Evolutionary conservation across 2,888 invertebrate genomes (phyloP).

Genomic region (Stenolophus ochropezus): DNA sequence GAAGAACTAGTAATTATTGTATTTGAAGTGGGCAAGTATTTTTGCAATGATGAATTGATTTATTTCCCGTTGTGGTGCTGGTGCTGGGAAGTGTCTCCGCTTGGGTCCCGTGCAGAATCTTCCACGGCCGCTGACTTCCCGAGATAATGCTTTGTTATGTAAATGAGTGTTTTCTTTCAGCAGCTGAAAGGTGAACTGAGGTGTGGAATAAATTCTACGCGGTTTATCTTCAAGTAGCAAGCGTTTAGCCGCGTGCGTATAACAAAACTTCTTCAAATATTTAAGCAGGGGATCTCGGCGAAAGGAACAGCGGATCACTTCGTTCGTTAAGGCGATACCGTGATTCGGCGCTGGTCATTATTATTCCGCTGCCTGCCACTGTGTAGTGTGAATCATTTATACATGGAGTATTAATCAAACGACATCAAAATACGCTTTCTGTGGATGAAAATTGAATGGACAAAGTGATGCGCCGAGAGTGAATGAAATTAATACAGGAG

Average conservation of each 20-base stretch:
- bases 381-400: background rate
- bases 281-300: conserved; percentile 68
- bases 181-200: conserved; percentile 68
- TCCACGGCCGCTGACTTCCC: conserved; percentile 41
- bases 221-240: conserved; percentile 68
- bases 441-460: background rate
- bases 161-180: conserved; percentile 70
- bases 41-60: no score
- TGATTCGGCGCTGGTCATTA: no score
- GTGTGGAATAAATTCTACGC: conserved; percentile 69
- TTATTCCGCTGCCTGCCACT: no score
- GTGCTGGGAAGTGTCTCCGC: background rate
- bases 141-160: conserved; percentile 70
- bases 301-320: background rate
- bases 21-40: no score
- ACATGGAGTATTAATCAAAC: background rate
- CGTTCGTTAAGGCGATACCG: background rate
- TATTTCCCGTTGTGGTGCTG: no score
- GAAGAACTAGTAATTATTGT: no score
- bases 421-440: background rate
- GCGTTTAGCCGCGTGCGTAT: conserved; percentile 66
- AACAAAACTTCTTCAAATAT: conserved; percentile 69
- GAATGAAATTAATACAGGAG: background rate
- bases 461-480: background rate
- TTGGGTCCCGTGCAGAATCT: background rate